Percentiles rank a stretch among this genome's conserved stretches.
Conservation (phyloP, 2,888 invertebrate species). For the Hermaeophaga mercurialis region DNA sequence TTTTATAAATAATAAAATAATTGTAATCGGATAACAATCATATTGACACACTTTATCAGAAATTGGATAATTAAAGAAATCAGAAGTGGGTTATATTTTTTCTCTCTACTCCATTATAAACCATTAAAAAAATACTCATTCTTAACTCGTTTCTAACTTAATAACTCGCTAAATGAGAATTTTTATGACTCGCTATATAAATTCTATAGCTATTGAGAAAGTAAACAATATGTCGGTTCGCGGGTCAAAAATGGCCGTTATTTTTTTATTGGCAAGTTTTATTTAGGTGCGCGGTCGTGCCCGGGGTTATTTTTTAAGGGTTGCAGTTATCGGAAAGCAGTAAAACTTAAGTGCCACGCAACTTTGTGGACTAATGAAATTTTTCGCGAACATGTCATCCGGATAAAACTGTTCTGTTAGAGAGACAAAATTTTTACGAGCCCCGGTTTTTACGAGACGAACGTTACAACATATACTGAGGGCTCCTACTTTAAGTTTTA, state of each 20-base stretch:
- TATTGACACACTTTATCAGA: too few relatives aligned
- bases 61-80: too few relatives aligned
- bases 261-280: conserved; percentile 27
- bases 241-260: conserved; percentile 20
- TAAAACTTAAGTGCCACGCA: conserved; percentile 27
- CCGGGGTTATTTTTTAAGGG: conserved; percentile 26
- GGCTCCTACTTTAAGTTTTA: too few relatives aligned
- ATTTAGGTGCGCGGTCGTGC: conserved; percentile 14
- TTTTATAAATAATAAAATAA: too few relatives aligned
- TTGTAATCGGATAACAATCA: too few relatives aligned
- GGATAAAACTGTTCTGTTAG: conserved; percentile 19
- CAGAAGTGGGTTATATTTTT: too few relatives aligned
- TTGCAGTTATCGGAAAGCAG: conserved; percentile 31
- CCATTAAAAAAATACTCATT: too few relatives aligned
- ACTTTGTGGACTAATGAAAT: conserved; percentile 31
- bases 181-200: conserved; percentile 41
- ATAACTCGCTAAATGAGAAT: conserved; percentile 50
- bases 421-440: conserved; percentile 19
- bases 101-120: too few relatives aligned
- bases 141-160: conserved; percentile 48
- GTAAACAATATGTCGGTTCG: conserved; percentile 28
- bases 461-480: too few relatives aligned
- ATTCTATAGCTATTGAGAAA: conserved; percentile 29
- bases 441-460: conserved; percentile 7
- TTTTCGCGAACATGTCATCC: conserved; percentile 22